Conservation (phyloP, 2,797 vertebrate species). For the Poecilia gillii region DNA sequence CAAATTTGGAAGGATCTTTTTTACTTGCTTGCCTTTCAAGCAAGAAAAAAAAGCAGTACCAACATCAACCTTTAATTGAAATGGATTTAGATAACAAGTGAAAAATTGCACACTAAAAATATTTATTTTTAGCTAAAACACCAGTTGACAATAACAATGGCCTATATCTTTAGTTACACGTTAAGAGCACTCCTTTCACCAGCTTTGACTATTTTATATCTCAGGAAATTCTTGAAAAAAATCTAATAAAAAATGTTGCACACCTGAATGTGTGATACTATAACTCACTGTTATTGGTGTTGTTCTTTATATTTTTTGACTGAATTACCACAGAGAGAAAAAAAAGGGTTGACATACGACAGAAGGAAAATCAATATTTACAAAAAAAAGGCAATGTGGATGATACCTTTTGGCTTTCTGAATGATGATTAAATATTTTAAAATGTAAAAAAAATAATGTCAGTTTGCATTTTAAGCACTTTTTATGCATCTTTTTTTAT, state of each 20-base stretch:
- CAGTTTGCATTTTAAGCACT: background rate
- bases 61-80: background rate
- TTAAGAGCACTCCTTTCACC: too few relatives aligned
- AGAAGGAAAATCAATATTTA: background rate
- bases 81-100: background rate
- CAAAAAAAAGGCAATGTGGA: background rate
- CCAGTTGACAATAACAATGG: background rate
- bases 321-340: background rate
- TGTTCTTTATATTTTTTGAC: too few relatives aligned
- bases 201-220: too few relatives aligned
- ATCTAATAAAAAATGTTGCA: too few relatives aligned
- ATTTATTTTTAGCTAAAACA: too few relatives aligned
- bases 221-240: too few relatives aligned
- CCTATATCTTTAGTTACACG: background rate
- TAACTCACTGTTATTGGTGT: too few relatives aligned
- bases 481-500: background rate
- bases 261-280: too few relatives aligned
- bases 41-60: too few relatives aligned
- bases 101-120: background rate
- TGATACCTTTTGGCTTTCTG: background rate
- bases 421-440: background rate
- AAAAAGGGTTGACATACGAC: background rate
- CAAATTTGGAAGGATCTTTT: background rate
- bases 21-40: background rate
- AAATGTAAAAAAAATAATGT: background rate